Base-by-base conservation (phyloP, 2,113 vertebrate species). In the Nyctereutes procyonoides region DNA sequence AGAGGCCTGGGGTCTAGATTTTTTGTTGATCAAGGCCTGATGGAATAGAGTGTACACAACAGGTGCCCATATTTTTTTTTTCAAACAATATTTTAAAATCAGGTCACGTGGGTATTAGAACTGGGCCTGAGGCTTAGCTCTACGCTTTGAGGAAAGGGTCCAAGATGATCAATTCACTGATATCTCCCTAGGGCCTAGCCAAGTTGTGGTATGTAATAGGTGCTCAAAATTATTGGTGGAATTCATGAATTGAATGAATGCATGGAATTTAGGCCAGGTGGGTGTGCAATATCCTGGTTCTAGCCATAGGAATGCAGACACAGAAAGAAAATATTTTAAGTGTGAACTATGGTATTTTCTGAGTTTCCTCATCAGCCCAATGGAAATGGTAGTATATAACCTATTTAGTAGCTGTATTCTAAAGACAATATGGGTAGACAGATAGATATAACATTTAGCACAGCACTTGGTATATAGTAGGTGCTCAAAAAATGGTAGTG, bases 321-420 rank as follows among this genome's bases (percentile, higher is more conserved):
- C 10, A 30, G 62, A 94, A 90, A 83, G 38, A 13, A 88, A 96
- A 77, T 67, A 35, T 51, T 53, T 26, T 43, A 56, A 93, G 71
- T 2, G 11, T 82, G 26, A 95, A 93, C 35, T 89, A 79, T 1
- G 10, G 19, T 82, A 4, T 32, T 63, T 77, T 94, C 32, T 85
- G 84, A 95, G 58, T 81, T 94, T 95, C 56, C 17, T 94, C 53
- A 90, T 38, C n/a, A 56, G 55, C 51, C 8, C 58, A 84, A n/a
- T 65, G 28, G 26, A 84, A 86, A 80, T 60, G 51, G 67, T 5
- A 62, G 28, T 65, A 12, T 94, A 83, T 26, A 38, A 71, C 22
- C 17, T 91, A 24, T 65, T 32, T 82, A 14, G 82, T n/a, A 88
- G 77, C 43, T 58, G 3, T 55, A 48, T 88, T 71, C 77, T 60